These are phyloP conservation scores for Unio pictorum DNA, from an alignment of 2,888 invertebrate genomes.

Conservation along the genomic window DNA sequence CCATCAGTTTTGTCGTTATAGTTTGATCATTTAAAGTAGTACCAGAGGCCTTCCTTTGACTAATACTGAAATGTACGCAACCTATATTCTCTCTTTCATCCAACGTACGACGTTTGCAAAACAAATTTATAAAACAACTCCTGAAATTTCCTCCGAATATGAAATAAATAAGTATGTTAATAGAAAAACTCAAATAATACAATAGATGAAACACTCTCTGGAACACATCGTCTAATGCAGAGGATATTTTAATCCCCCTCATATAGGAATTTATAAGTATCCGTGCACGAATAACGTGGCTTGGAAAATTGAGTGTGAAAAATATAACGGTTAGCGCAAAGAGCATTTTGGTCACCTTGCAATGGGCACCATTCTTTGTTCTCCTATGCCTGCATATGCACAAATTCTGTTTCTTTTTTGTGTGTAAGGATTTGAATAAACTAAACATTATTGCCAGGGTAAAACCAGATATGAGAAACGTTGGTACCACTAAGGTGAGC, in stretches of 20 bases:
- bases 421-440: conserved; percentile 24
- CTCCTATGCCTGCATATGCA: conserved; percentile 7
- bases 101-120: neutral
- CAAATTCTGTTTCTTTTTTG: conserved; percentile 17
- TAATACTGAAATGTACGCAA: too few relatives aligned
- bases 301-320: conserved; percentile 47
- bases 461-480: conserved; percentile 10
- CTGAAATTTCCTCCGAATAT: conserved; percentile 51
- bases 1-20: too few relatives aligned
- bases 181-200: conserved; percentile 52
- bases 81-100: too few relatives aligned
- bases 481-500: conserved; percentile 22
- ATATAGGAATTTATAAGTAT: conserved; percentile 26
- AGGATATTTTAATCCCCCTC: conserved; percentile 7
- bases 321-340: conserved; percentile 45
- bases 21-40: too few relatives aligned
- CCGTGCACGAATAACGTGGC: conserved; percentile 40
- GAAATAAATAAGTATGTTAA: conserved; percentile 54
- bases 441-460: conserved; percentile 27
- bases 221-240: conserved; percentile 17
- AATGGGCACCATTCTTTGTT: conserved; percentile 23
- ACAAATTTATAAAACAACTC: conserved; percentile 32
- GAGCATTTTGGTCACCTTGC: conserved; percentile 41
- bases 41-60: too few relatives aligned
- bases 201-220: conserved; percentile 44